Evolutionary conservation across 2,888 invertebrate species (phyloP).

Genomic region (Pandemis heparana): DNA sequence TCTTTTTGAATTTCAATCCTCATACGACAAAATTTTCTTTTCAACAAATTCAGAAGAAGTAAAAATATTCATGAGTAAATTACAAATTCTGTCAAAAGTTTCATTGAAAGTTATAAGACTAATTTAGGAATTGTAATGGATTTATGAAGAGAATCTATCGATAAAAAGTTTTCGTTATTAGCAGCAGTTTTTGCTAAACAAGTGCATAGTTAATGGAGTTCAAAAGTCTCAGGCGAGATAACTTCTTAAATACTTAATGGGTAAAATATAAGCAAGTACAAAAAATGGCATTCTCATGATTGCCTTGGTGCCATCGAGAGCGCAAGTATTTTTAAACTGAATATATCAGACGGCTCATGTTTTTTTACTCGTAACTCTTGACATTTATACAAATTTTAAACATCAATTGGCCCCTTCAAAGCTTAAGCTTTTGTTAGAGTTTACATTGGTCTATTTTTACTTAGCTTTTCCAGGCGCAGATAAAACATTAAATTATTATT

Average conservation of each 20-base stretch:
- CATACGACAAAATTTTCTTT: background rate
- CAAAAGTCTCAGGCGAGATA: slow-evolving; percentile 32
- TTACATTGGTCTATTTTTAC: too few relatives aligned
- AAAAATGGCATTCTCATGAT: slow-evolving; percentile 1
- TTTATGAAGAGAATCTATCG: slow-evolving; percentile 29
- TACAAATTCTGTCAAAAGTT: slow-evolving; percentile 4
- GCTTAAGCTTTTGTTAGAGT: too few relatives aligned
- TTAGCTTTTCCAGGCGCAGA: too few relatives aligned
- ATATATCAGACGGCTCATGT: background rate
- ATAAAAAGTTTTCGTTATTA: slow-evolving; percentile 24
- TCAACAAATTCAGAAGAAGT: background rate
- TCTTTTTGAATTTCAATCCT: background rate
- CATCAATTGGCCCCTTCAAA: too few relatives aligned
- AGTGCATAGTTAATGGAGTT: slow-evolving; percentile 41
- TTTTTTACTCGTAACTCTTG: background rate
- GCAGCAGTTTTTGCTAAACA: slow-evolving; percentile 16
- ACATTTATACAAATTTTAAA: too few relatives aligned
- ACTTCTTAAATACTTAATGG: slow-evolving; percentile 22
- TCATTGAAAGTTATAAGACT: slow-evolving; percentile 24
- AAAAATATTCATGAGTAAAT: slow-evolving; percentile 5
- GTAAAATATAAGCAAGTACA: slow-evolving; percentile 13
- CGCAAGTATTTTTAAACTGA: background rate
- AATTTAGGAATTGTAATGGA: slow-evolving; percentile 29
- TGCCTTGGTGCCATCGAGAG: background rate
- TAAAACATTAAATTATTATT: too few relatives aligned